phyloP scores from a whole-genome alignment of 2,888 invertebrate genomes.

The Caenorhabditis zanzibari region DNA sequence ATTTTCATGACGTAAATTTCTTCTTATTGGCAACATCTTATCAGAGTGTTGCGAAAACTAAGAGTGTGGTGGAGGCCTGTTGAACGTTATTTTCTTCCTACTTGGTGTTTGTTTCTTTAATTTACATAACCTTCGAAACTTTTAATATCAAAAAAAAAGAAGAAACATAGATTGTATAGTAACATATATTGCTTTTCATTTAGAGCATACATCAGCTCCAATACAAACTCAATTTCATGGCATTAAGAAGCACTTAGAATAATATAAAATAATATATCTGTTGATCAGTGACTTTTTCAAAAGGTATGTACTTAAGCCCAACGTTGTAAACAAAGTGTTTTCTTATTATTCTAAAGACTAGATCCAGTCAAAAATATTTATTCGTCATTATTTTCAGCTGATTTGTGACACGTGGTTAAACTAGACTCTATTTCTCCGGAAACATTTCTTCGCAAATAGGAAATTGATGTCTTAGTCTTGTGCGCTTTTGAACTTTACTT shows the following conservation, averaged over 20 bases:
- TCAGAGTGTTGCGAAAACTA: not conserved
- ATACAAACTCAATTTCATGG: slow-evolving; percentile 2
- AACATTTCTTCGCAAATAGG: too few relatives aligned
- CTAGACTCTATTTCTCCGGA: too few relatives aligned
- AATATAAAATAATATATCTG: not conserved
- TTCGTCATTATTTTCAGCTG: too few relatives aligned
- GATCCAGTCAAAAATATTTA: too few relatives aligned
- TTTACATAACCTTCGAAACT: not conserved
- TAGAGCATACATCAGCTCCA: slow-evolving; percentile 8
- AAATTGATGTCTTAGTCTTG: too few relatives aligned
- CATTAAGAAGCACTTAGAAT: slow-evolving; percentile 1
- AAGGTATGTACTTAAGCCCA: not conserved
- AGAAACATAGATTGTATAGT: too few relatives aligned
- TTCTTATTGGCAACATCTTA: slow-evolving; percentile 2
- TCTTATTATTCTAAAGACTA: too few relatives aligned
- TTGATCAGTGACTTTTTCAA: not conserved
- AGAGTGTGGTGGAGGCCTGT: not conserved
- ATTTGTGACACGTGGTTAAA: too few relatives aligned
- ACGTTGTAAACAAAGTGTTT: not conserved
- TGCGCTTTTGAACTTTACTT: too few relatives aligned
- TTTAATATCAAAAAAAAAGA: not conserved
- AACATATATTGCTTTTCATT: too few relatives aligned
- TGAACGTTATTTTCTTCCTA: not conserved
- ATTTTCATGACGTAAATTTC: not conserved
- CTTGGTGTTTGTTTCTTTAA: not conserved